Conservation (phyloP, 1,140 invertebrate species). For the Arion vulgaris region DNA sequence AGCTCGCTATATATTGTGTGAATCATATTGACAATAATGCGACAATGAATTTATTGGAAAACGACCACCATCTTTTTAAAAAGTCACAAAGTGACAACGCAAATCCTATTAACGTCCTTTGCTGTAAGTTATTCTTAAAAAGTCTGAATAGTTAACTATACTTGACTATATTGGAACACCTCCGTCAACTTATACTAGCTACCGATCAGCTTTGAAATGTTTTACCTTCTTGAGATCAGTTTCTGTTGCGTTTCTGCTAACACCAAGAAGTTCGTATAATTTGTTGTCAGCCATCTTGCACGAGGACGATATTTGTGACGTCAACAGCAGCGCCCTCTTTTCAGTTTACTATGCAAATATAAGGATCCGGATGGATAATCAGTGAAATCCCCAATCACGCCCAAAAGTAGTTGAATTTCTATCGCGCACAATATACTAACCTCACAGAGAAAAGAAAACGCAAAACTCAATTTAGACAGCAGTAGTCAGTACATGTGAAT, state of each 20-base stretch:
- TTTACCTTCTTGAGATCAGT: conserved; percentile 90
- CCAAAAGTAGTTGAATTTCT: too few relatives aligned
- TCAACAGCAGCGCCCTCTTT: conserved; percentile 38
- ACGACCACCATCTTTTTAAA: too few relatives aligned
- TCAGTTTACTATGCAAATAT: background rate
- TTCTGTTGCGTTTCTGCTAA: conserved; percentile 82
- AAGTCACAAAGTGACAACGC: background rate
- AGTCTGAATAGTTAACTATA: background rate
- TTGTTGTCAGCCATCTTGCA: conserved; percentile 80
- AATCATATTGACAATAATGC: too few relatives aligned
- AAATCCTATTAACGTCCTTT: background rate
- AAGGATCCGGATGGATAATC: too few relatives aligned
- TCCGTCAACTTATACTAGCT: background rate
- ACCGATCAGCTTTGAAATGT: background rate
- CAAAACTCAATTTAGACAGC: too few relatives aligned
- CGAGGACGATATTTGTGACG: conserved; percentile 46
- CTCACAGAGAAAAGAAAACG: too few relatives aligned
- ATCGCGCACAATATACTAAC: too few relatives aligned
- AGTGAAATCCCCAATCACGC: too few relatives aligned
- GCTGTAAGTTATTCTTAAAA: background rate
- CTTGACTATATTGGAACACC: background rate
- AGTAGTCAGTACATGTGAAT: too few relatives aligned
- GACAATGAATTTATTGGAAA: too few relatives aligned
- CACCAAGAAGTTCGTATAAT: conserved; percentile 87
- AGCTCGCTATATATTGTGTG: too few relatives aligned